Evolutionary conservation across 2,113 vertebrate species (phyloP), one percentile per base, ranked within the genome.

Genomic region (Xerus inauris): DNA sequence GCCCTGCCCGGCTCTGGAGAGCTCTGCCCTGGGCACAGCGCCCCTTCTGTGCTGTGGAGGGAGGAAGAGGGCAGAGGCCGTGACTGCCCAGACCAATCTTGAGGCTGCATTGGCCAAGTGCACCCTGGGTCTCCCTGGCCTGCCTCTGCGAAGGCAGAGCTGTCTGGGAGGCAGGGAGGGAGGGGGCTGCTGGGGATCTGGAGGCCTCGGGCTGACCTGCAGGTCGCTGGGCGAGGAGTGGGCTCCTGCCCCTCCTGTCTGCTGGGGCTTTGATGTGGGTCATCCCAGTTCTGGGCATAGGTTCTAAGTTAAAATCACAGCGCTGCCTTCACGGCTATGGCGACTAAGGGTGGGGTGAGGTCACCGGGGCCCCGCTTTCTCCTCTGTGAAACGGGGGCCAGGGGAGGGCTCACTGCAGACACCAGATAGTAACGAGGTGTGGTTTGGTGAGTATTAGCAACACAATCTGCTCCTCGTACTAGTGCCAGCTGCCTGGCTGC

Each of bases 391-490:
- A 11, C 4, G 16, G 54, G 13, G 24, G n/a, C n/a, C n/a, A 26
- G 71, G 24, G n/a, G 65, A n/a, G 32, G 20, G 75, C 16, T 57
- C 26, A 1, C 6, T 62, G 6, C 47, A 82, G 19, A 30, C 65
- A 10, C 24, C 7, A 22, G 24, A 12, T 20, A 1, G 13, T 2
- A 0, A 6, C 1, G 12, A 59, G 64, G 5, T 8, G 0, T 3
- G 67, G 20, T 16, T 40, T 6, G 64, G 19, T 0, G 22, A 38
- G 38, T 1, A 6, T 24, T 0, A 0, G 13, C 0, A 2, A 75
- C 8, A 8, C 42, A 6, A 0, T 9, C 14, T 16, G 14, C 28
- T 49, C 22, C 17, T 9, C 30, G 2, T 0, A 1, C 11, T 9
- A 1, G 24, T 2, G 9, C 40, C 62, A 12, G 24, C n/a, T 6